Evolutionary conservation across 2,888 invertebrate genomes (phyloP).

Genomic region (Zygaena filipendulae): DNA sequence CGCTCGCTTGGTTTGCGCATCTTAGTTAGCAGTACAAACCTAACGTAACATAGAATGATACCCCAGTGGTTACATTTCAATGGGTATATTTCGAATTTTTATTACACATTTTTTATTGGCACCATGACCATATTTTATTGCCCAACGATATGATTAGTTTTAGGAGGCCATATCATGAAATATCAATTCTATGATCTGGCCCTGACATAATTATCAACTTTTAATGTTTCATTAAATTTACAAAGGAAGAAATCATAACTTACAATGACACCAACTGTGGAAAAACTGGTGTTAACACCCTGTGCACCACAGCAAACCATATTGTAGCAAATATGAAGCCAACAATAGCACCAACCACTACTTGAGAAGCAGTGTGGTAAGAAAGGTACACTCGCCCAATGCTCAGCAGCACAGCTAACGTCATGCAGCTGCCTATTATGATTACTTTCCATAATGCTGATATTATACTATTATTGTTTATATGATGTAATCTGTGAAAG

Average conservation of each 20-base stretch:
- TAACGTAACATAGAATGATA: no score
- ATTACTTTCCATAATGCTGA: slow-evolving; percentile 79
- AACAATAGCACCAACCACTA: slow-evolving; percentile 79
- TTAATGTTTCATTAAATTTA: no score
- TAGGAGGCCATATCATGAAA: no score
- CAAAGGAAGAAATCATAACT: slow-evolving; percentile 34
- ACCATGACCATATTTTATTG: no score
- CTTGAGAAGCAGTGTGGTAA: slow-evolving; percentile 87
- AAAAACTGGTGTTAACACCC: slow-evolving; percentile 85
- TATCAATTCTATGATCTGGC: no score
- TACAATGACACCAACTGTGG: slow-evolving; percentile 88
- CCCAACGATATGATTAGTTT: no score
- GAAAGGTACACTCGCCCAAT: slow-evolving; percentile 84
- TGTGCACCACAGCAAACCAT: slow-evolving; percentile 86
- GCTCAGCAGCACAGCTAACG: slow-evolving; percentile 71
- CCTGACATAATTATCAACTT: no score
- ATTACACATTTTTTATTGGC: no score
- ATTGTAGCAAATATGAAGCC: slow-evolving; percentile 79
- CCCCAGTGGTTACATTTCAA: no score
- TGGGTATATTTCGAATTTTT: no score
- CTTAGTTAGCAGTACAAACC: no score
- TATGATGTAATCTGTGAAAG: slow-evolving; percentile 78
- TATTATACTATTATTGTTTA: slow-evolving; percentile 81
- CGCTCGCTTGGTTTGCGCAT: no score
- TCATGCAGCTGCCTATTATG: slow-evolving; percentile 71